Evolutionary conservation across 2,797 vertebrate species (phyloP).

Genomic region (Aeoliscus strigatus): DNA sequence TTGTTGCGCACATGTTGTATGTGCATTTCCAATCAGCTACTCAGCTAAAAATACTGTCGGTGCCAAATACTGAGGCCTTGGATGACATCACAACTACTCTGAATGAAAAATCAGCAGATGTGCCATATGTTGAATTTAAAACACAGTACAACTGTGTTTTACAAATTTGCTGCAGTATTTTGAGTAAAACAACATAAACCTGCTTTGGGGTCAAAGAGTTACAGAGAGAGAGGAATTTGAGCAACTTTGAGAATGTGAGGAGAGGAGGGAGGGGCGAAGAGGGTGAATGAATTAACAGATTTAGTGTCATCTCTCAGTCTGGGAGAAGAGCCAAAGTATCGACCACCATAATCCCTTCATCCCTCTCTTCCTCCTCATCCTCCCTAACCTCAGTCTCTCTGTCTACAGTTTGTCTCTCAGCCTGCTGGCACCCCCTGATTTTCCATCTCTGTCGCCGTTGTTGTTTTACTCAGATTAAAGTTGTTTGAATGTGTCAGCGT

Average conservation of each 20-base stretch:
- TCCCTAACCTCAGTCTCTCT: slow-evolving; percentile 30
- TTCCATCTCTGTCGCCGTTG: slow-evolving; percentile 35
- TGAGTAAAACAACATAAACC: too few species aligned
- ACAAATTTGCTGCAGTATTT: too few species aligned
- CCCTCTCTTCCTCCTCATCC: slow-evolving; percentile 58
- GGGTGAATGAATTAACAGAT: slow-evolving; percentile 70
- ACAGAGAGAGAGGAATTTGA: slow-evolving; percentile 6
- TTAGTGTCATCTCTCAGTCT: slow-evolving; percentile 79
- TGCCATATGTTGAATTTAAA: too few species aligned
- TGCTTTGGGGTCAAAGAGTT: too few species aligned
- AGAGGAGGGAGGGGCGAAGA: not conserved
- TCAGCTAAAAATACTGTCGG: too few species aligned
- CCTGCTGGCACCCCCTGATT: slow-evolving; percentile 41
- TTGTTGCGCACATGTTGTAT: too few species aligned
- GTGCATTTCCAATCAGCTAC: too few species aligned
- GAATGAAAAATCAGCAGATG: too few species aligned
- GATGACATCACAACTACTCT: too few species aligned
- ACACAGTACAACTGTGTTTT: too few species aligned
- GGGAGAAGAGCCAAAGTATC: slow-evolving; percentile 70
- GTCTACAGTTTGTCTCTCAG: slow-evolving; percentile 20
- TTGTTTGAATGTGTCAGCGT: slow-evolving; percentile 22
- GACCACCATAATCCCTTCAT: slow-evolving; percentile 74
- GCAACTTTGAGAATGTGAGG: slow-evolving; percentile 13
- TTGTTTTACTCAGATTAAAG: slow-evolving; percentile 49
- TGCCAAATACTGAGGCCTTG: too few species aligned